Evolutionary conservation across 2,797 vertebrate species (phyloP).

Genomic region (Diplodus sargus): DNA sequence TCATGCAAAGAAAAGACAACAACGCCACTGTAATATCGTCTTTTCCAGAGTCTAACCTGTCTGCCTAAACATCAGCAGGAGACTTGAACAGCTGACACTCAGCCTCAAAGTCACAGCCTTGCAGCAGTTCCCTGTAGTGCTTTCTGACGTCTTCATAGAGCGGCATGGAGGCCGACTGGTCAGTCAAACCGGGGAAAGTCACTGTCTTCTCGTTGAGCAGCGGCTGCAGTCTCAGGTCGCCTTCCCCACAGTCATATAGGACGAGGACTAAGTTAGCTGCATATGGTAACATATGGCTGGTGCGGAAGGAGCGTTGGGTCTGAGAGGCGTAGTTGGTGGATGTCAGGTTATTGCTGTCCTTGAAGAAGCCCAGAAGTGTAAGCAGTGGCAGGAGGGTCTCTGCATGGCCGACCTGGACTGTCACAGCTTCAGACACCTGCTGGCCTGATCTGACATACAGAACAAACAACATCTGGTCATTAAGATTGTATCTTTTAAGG

Average conservation of each 20-base stretch:
- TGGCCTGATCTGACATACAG: slow-evolving; percentile 81
- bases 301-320: slow-evolving; percentile 86
- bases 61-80: slow-evolving; percentile 10
- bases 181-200: slow-evolving; percentile 82
- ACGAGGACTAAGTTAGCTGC: slow-evolving; percentile 92
- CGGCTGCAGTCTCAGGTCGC: slow-evolving; percentile 85
- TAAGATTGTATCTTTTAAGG: too few species aligned
- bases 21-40: slow-evolving; percentile 8
- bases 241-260: slow-evolving; percentile 91
- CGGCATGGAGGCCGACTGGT: slow-evolving; percentile 74
- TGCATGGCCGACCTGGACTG: slow-evolving; percentile 94
- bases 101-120: slow-evolving; percentile 86
- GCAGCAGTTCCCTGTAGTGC: slow-evolving; percentile 87
- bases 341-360: slow-evolving; percentile 84
- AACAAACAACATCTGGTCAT: not conserved
- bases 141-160: slow-evolving; percentile 87
- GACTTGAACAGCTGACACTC: slow-evolving; percentile 67
- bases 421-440: slow-evolving; percentile 87
- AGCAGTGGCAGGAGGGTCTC: slow-evolving; percentile 95
- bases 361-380: slow-evolving; percentile 94
- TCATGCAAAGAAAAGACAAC: not conserved
- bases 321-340: slow-evolving; percentile 88
- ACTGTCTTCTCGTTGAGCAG: slow-evolving; percentile 92
- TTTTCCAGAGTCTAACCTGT: not conserved
- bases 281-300: slow-evolving; percentile 91